A percentile compares a stretch with the other conserved stretches of the same genome.
These are phyloP conservation scores for Athripsodes cinereus DNA, from an alignment of 2,888 invertebrate species.

Conservation along the genomic window DNA sequence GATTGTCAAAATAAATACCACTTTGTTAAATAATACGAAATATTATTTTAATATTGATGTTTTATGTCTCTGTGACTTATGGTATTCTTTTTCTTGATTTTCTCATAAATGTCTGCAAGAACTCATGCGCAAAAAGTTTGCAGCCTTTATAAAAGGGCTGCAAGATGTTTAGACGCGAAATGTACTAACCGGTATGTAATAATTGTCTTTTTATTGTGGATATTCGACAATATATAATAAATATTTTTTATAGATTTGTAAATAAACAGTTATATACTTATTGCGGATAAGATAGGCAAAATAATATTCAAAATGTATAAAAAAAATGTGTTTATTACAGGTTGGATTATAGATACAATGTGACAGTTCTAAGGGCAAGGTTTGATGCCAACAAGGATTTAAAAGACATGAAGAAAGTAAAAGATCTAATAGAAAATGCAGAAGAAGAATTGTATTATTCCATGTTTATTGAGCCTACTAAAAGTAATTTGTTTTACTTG, in stretches of 20 bases:
- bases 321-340: conserved; percentile 54
- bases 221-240: no score
- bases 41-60: no score
- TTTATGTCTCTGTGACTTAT: no score
- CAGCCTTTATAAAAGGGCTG: conserved; percentile 67
- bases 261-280: no score
- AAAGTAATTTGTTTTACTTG: conserved; percentile 57
- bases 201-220: no score
- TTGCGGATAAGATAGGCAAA: no score
- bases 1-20: no score
- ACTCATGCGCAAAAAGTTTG: conserved; percentile 70
- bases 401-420: conserved; percentile 68
- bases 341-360: conserved; percentile 70
- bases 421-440: conserved; percentile 62
- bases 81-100: no score
- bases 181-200: conserved; percentile 53
- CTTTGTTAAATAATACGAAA: no score
- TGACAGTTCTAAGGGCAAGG: conserved; percentile 69
- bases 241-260: no score
- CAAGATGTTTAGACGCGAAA: conserved; percentile 63
- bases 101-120: conserved; percentile 30
- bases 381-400: conserved; percentile 77
- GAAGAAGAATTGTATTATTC: conserved; percentile 69
- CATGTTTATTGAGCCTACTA: conserved; percentile 68
- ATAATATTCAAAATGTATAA: no score